Evolutionary conservation across 1,140 invertebrate genomes (phyloP).

Genomic region (Galleria mellonella): DNA sequence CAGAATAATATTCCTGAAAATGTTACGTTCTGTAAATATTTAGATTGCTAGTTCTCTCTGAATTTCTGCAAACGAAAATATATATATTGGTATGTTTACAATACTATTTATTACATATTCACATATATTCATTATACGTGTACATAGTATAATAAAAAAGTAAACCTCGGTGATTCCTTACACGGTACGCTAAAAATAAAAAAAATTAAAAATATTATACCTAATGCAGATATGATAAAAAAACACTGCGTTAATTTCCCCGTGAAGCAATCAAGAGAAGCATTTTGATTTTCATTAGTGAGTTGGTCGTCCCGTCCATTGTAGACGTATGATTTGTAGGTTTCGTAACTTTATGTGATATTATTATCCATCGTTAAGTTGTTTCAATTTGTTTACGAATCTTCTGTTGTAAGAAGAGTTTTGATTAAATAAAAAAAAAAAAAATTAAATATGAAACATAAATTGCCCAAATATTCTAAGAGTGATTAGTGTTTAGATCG

Average conservation of each 20-base stretch:
- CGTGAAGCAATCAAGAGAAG: conserved; percentile 18
- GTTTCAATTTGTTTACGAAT: conserved; percentile 19
- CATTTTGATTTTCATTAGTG: conserved; percentile 43
- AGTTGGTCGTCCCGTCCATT: conserved; percentile 62
- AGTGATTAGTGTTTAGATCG: conserved; percentile 7
- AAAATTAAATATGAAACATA: conserved; percentile 8
- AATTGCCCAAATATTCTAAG: conserved; percentile 17
- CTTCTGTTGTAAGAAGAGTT: conserved; percentile 50
- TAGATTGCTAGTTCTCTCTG: too few species aligned
- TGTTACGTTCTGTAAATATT: too few species aligned
- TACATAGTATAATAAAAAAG: too few species aligned
- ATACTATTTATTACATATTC: too few species aligned
- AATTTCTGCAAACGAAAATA: too few species aligned
- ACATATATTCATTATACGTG: too few species aligned
- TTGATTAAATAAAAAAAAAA: conserved; percentile 12
- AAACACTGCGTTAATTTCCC: conserved; percentile 2
- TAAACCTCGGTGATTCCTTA: too few species aligned
- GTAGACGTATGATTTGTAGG: conserved; percentile 39
- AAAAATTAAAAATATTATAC: too few species aligned
- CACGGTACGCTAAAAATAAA: too few species aligned
- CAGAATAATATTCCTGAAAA: too few species aligned
- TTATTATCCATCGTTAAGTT: conserved; percentile 11
- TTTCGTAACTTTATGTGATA: conserved; percentile 22
- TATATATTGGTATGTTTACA: too few species aligned
- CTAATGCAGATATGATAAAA: too few species aligned